Percentiles rank a stretch among this genome's conserved stretches.
These are phyloP conservation scores for Phania funesta DNA, from an alignment of 2,888 invertebrate species.

Conservation along the genomic window DNA sequence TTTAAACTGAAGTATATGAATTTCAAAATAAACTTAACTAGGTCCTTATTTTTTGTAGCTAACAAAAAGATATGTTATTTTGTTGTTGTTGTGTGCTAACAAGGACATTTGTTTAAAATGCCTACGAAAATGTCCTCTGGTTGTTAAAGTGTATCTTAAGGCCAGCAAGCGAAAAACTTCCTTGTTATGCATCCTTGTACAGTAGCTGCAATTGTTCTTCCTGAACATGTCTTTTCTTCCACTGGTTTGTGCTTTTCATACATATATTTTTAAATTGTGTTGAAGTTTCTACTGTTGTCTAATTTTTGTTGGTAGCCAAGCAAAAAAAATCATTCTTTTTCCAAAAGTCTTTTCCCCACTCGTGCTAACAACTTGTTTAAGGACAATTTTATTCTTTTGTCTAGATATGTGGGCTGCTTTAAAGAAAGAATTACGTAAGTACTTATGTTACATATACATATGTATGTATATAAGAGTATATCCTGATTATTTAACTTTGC, in stretches of 20 bases:
- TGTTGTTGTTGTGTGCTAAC: conserved; percentile 1
- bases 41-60: not conserved
- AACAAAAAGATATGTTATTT: not conserved
- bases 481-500: too few species aligned
- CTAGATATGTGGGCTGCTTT: conserved; percentile 7
- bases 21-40: not conserved
- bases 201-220: conserved; percentile 41
- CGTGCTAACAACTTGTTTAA: conserved; percentile 36
- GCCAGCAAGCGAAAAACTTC: conserved; percentile 35
- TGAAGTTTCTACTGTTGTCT: conserved; percentile 14
- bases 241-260: not conserved
- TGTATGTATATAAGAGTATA: too few species aligned
- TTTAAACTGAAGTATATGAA: not conserved
- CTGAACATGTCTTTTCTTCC: conserved; percentile 18
- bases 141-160: conserved; percentile 23
- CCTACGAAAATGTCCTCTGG: not conserved
- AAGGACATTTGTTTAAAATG: conserved; percentile 9
- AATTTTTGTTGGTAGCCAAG: conserved; percentile 19
- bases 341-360: conserved; percentile 3
- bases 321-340: conserved; percentile 18
- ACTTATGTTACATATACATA: too few species aligned
- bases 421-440: too few species aligned
- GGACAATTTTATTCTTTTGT: conserved; percentile 37
- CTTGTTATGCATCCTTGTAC: conserved; percentile 37
- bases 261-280: conserved; percentile 28